Base-by-base conservation (phyloP, 2,797 vertebrate species). In the Danio aesculapii region DNA sequence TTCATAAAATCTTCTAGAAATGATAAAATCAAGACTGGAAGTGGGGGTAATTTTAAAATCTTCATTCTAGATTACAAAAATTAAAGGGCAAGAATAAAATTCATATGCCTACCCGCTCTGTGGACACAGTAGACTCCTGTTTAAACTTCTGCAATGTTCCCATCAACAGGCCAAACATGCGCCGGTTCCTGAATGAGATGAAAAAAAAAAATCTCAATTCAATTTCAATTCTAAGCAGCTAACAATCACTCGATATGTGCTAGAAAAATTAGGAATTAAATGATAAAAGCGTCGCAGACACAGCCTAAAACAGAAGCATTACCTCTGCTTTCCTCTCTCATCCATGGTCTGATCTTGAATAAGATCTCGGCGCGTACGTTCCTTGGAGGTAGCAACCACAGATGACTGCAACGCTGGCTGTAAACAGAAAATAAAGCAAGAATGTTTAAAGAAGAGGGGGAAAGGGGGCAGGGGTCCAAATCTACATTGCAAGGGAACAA, bases 91-190 rank as follows among this genome's bases (percentile, higher is more conserved):
- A 57, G n/a, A 6, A 57, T 4, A 12, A 70, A 59, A 46, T 2
- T n/a, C 4, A 17, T n/a, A 63, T 62, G 73, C 91, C 84, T 94
- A 99, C 98, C 95, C 92, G 95, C 72, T 99, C 98, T 81, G 96
- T 94, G 87, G 97, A 95, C 83, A 98, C 96, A 41, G 96, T 98
- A 0, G 98, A 98, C 89, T 99, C 98, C 88, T 99, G 97, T 87
- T 99, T 99, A 90, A 99, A 99, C 90, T 99, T 99, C 43, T 99
- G 98, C 87, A 99, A 93, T 5, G 98, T 99, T 90, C 98, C 98
- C 98, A 99, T 99, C 92, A 99, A 95, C 95, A 99, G 95, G 93
- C 98, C 98, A 90, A 99, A 99, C 97, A 99, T 99, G 87, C 98
- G 97, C 90, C 98, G 96, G 95, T 99, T 99, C 93, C 98, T 99